Base-by-base conservation (phyloP, 2,797 vertebrate genomes). In the Sebastes matsubarae region DNA sequence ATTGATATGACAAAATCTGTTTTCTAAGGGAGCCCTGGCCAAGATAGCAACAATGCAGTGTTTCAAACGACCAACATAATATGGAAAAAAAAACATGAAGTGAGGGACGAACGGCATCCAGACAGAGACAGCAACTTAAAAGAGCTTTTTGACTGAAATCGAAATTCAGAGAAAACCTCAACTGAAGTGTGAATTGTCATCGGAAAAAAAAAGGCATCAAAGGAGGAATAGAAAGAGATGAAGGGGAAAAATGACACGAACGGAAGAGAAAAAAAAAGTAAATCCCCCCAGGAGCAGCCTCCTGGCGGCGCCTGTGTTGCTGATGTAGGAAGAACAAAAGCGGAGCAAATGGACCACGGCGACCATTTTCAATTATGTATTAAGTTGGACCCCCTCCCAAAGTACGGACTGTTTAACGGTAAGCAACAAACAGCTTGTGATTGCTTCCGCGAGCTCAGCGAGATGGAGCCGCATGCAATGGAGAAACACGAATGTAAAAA, bases 361-460 rank as follows among this genome's bases (percentile, higher is more conserved):
- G 81, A 83, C 89, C 86, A 87, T 93, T 93, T 94, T 92, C 93
- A 95, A 93, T 95, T 90, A 93, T 89, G 84, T 86, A 93, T 93
- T 88, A 89, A 84, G 78, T 84, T 86, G 75, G 78, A 83, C 80
- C 78, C 75, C 75, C 75, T 80, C 88, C 89, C 78, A 67, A 75
- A 91, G 82, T 54, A 72, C 8, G 79, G 87, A 79, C 82, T 88
- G 89, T 90, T 52, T 91, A 91, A 86, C 85, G 27, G 87, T 93
- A 90, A 93, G 89, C 88, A 93, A 92, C 89, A 92, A 93, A 91
- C 89, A 85, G 87, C 80, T 88, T 87, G 84, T 72, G 80, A 87
- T 82, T 86, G 87, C 81, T 71, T 90, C 82, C 60, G 68, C 59
- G 81, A 87, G 88, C 88, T 87, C 78, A 55, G 80, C 9, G 74